Evolutionary conservation across 2,888 invertebrate species (phyloP).

Genomic region (Barypeithes pellucidus): DNA sequence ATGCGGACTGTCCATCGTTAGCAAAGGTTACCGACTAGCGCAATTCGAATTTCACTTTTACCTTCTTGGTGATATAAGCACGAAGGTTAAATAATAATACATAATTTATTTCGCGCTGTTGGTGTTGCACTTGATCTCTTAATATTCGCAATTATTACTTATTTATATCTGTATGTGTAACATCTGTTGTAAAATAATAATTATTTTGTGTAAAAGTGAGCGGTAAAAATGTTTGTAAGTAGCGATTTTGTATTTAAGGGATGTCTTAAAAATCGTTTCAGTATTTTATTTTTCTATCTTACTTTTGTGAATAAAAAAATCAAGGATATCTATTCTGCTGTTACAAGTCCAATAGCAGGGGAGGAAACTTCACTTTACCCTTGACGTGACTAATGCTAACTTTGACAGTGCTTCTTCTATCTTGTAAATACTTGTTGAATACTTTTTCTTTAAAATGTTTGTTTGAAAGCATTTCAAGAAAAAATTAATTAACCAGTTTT

Average conservation of each 20-base stretch:
- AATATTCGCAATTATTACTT: neutral
- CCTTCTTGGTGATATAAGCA: constrained; percentile 24
- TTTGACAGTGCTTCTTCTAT: too few species aligned
- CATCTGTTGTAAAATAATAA: neutral
- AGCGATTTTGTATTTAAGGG: neutral
- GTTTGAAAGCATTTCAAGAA: too few species aligned
- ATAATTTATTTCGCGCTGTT: neutral
- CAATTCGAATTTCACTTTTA: constrained; percentile 39
- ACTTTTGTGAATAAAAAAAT: too few species aligned
- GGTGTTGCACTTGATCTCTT: neutral
- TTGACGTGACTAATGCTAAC: too few species aligned
- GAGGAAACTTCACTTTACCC: too few species aligned
- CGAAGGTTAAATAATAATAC: constrained; percentile 29
- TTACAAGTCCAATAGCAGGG: too few species aligned
- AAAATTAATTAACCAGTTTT: too few species aligned
- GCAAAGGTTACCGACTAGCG: constrained; percentile 9
- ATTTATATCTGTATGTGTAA: neutral
- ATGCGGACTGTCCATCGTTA: constrained; percentile 22
- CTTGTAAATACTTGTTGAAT: too few species aligned
- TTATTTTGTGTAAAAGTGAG: neutral
- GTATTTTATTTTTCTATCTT: too few species aligned
- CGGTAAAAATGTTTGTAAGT: constrained; percentile 37
- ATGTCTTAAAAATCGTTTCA: too few species aligned
- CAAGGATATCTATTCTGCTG: too few species aligned
- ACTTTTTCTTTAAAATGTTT: too few species aligned